Conservation (phyloP, 2,888 invertebrate genomes). For the Metacarcinus magister region DNA sequence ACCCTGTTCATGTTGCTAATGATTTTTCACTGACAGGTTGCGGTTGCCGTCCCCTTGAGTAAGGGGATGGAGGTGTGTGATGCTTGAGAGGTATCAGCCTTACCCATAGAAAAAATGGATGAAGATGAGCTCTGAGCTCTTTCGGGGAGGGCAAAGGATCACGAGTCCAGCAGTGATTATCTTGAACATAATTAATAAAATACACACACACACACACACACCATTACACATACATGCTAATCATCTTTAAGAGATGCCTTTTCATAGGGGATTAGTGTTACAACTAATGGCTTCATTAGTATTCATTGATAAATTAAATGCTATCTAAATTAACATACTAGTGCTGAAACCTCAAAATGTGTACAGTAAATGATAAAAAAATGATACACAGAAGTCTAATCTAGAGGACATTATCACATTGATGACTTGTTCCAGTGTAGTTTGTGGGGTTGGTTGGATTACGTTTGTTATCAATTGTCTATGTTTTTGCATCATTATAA, state of each 20-base stretch:
- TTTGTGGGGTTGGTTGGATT: constrained; percentile 20
- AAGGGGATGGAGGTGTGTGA: too few species aligned
- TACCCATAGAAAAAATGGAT: too few species aligned
- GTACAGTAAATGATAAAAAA: constrained; percentile 20
- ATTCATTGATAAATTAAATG: neutral
- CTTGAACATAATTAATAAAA: neutral
- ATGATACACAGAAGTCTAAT: neutral
- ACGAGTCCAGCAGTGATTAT: too few species aligned
- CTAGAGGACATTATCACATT: neutral
- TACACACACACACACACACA: constrained; percentile 9
- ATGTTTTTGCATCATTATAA: neutral
- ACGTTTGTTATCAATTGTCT: neutral
- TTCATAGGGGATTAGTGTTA: constrained; percentile 20
- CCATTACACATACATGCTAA: neutral
- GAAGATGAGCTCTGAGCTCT: too few species aligned
- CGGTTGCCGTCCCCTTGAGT: too few species aligned
- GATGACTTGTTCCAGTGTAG: neutral
- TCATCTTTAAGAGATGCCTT: constrained; percentile 26
- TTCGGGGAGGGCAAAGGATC: too few species aligned
- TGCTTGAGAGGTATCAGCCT: too few species aligned
- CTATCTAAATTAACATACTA: constrained; percentile 6
- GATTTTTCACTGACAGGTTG: too few species aligned
- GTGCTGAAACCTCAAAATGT: neutral
- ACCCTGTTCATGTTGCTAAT: too few species aligned
- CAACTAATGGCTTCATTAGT: neutral